Evolutionary conservation across 1,140 invertebrate genomes (phyloP).

Genomic region (Polyergus mexicanus): DNA sequence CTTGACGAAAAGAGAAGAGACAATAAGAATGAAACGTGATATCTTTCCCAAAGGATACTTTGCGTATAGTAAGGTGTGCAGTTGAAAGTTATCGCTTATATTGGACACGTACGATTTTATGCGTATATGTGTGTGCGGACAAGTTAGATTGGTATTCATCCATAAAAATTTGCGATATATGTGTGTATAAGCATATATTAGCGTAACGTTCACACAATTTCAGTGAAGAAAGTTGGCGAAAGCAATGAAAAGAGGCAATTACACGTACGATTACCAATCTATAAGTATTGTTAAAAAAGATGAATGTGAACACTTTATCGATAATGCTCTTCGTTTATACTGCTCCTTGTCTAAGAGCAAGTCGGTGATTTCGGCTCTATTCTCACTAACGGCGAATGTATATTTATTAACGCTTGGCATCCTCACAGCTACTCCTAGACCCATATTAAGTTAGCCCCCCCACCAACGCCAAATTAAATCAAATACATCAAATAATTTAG

Average conservation of each 20-base stretch:
- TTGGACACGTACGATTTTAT: slow-evolving; percentile 18
- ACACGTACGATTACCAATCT: slow-evolving; percentile 13
- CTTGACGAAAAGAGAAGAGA: slow-evolving; percentile 38
- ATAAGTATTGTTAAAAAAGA: slow-evolving; percentile 22
- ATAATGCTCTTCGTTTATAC: slow-evolving; percentile 29
- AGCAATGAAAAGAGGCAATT: background rate
- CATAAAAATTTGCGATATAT: background rate
- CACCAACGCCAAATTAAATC: no score
- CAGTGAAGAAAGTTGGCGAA: no score
- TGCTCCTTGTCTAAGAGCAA: slow-evolving; percentile 44
- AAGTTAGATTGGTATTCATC: slow-evolving; percentile 12
- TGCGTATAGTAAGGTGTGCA: background rate
- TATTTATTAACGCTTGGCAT: slow-evolving; percentile 80
- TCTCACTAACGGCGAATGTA: slow-evolving; percentile 65
- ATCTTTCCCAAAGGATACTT: slow-evolving; percentile 19
- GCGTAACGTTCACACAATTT: background rate
- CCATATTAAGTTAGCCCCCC: no score
- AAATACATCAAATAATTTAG: no score
- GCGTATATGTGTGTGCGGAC: background rate
- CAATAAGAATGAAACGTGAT: slow-evolving; percentile 40
- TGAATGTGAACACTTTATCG: slow-evolving; percentile 6
- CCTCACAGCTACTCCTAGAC: slow-evolving; percentile 77
- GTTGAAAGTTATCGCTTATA: slow-evolving; percentile 43
- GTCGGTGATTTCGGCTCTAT: slow-evolving; percentile 67
- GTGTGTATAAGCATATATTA: background rate